A percentile compares a stretch with the other conserved stretches of the same genome.
These are phyloP conservation scores for Acanthurus tractus DNA, from an alignment of 2,797 vertebrate species.

Conservation along the genomic window DNA sequence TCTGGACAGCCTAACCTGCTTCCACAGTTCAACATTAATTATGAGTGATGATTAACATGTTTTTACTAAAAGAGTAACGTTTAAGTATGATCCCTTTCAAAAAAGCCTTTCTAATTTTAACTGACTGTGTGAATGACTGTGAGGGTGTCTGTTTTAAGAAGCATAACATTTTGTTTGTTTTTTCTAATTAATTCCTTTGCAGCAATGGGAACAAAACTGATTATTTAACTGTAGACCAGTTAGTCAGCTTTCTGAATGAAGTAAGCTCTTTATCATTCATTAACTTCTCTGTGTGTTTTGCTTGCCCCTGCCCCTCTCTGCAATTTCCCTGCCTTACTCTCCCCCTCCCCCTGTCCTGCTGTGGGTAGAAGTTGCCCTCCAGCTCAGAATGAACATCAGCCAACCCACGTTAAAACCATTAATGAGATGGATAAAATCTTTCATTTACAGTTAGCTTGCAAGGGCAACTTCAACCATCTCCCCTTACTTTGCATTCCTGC, in stretches of 20 bases:
- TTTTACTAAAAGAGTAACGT: constrained; percentile 63
- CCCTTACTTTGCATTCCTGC: constrained; percentile 63
- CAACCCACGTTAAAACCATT: constrained; percentile 34
- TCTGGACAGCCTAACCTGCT: constrained; percentile 90
- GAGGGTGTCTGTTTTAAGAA: constrained; percentile 72
- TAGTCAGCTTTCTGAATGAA: constrained; percentile 99
- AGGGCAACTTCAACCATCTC: constrained; percentile 76
- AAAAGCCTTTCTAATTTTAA: constrained; percentile 65
- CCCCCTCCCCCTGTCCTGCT: neutral
- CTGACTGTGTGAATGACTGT: constrained; percentile 66
- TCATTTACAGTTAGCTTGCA: constrained; percentile 55
- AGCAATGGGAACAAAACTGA: constrained; percentile 99
- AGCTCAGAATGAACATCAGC: constrained; percentile 33
- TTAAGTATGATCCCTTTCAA: constrained; percentile 36
- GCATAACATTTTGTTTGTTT: constrained; percentile 80
- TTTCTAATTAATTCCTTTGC: constrained; percentile 98
- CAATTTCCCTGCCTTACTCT: constrained; percentile 8
- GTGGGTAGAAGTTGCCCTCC: constrained; percentile 76
- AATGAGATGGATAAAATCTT: constrained; percentile 35
- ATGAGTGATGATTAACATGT: constrained; percentile 59
- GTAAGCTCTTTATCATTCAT: constrained; percentile 99
- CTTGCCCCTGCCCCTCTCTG: constrained; percentile 65
- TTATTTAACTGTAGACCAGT: constrained; percentile 99
- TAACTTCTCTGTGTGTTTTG: constrained; percentile 95
- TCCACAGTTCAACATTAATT: constrained; percentile 87